phyloP scores from a whole-genome alignment of 2,888 invertebrate genomes.

The Pachymerium ferrugineum region DNA sequence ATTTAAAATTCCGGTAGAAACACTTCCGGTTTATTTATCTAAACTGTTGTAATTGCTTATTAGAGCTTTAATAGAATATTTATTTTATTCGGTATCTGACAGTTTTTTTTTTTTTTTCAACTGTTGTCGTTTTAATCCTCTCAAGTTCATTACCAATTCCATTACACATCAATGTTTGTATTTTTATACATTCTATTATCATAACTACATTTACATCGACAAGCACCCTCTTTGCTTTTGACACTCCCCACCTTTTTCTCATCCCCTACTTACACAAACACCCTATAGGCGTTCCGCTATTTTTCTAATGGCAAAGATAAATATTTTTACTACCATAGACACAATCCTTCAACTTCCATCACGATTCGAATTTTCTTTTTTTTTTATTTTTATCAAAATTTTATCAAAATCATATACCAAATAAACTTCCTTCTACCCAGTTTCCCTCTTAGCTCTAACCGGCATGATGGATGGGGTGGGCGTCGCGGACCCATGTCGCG shows the following conservation, averaged over 20 bases:
- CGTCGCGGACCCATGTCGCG: not conserved
- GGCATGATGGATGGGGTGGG: conserved; percentile 8
- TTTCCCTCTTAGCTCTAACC: not conserved
- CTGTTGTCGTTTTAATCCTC: not conserved
- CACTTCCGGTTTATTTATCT: not conserved
- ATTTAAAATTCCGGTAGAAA: not conserved
- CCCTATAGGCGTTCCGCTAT: not conserved
- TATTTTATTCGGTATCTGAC: too few species aligned
- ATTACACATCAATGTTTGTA: not conserved
- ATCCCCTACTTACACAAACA: not conserved
- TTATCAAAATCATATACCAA: too few species aligned
- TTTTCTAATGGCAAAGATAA: not conserved
- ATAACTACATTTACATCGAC: conserved; percentile 13
- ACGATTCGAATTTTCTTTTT: too few species aligned
- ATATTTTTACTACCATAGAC: not conserved
- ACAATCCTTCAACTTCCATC: too few species aligned
- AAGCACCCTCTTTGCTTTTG: not conserved
- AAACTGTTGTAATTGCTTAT: too few species aligned
- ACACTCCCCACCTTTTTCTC: too few species aligned
- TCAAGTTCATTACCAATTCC: not conserved
- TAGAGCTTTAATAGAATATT: too few species aligned
- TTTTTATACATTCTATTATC: conserved; percentile 5
- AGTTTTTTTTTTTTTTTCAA: too few species aligned
- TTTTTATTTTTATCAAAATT: too few species aligned
- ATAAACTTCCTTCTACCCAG: too few species aligned